Conservation (phyloP, 2,797 vertebrate species). For the Lepilemur septentrionalis region DNA sequence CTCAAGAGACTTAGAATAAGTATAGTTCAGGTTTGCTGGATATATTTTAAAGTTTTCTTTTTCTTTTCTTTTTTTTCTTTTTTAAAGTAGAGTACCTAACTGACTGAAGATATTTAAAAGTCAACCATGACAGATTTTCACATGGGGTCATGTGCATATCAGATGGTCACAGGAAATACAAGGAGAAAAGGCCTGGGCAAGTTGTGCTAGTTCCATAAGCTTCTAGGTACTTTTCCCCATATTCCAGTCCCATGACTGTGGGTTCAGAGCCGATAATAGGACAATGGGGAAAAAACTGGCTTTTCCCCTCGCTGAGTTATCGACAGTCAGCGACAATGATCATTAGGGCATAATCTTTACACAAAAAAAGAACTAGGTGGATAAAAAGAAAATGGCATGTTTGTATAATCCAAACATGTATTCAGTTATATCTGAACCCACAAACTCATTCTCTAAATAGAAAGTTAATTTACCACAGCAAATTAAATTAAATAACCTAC, state of each 20-base stretch:
- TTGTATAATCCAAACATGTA: neutral
- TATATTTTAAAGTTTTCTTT: neutral
- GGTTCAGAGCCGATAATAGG: neutral
- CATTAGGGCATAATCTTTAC: neutral
- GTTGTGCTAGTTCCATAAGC: neutral
- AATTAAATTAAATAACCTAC: conserved; percentile 82
- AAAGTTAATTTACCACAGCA: conserved; percentile 27
- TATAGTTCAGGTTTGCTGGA: neutral
- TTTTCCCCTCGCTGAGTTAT: neutral
- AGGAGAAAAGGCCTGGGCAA: neutral
- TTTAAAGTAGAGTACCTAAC: neutral
- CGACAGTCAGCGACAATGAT: neutral
- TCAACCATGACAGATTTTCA: neutral
- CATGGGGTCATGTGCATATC: neutral
- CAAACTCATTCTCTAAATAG: conserved; percentile 23
- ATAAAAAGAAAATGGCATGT: conserved; percentile 16
- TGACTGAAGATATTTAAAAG: conserved; percentile 42
- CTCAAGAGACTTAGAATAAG: neutral
- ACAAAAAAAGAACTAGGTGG: neutral
- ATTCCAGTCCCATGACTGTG: neutral
- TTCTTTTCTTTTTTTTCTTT: neutral
- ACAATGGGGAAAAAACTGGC: neutral
- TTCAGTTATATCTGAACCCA: neutral
- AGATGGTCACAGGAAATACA: neutral
- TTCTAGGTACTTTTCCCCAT: neutral